Conservation (phyloP, 2,797 vertebrate species). For the Momotus momota region DNA sequence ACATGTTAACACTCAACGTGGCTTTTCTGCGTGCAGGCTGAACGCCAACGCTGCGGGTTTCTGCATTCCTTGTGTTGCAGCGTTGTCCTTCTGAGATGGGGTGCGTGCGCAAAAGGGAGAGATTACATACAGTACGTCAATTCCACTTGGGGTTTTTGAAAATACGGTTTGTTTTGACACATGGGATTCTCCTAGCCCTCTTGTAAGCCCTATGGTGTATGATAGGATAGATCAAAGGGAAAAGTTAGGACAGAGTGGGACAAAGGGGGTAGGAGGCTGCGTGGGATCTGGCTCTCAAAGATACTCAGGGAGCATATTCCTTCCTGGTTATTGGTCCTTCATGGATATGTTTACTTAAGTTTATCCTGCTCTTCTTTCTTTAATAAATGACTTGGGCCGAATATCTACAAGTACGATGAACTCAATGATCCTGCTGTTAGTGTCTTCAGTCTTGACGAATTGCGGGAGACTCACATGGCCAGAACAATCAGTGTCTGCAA, state of each 20-base stretch:
- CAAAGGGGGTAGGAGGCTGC: neutral
- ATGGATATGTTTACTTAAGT: neutral
- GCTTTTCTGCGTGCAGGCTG: neutral
- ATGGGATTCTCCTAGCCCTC: neutral
- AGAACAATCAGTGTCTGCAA: neutral
- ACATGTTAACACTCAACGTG: neutral
- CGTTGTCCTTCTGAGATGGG: neutral
- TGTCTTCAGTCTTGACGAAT: neutral
- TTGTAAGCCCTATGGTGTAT: neutral
- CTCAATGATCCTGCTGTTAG: neutral
- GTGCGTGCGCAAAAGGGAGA: neutral
- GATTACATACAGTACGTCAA: rapidly evolving
- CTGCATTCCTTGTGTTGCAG: neutral
- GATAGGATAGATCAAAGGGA: neutral
- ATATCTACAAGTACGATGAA: neutral
- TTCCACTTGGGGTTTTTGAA: neutral
- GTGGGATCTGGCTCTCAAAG: neutral
- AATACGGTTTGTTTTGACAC: slow-evolving; percentile 25
- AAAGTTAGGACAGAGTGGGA: neutral
- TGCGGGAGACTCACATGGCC: rapidly evolving
- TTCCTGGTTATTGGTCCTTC: neutral
- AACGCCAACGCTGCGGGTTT: rapidly evolving
- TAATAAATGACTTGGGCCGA: neutral
- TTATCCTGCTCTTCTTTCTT: neutral
- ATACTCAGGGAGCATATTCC: neutral